Conservation (phyloP, 2,113 vertebrate genomes). For the Mobula birostris region DNA sequence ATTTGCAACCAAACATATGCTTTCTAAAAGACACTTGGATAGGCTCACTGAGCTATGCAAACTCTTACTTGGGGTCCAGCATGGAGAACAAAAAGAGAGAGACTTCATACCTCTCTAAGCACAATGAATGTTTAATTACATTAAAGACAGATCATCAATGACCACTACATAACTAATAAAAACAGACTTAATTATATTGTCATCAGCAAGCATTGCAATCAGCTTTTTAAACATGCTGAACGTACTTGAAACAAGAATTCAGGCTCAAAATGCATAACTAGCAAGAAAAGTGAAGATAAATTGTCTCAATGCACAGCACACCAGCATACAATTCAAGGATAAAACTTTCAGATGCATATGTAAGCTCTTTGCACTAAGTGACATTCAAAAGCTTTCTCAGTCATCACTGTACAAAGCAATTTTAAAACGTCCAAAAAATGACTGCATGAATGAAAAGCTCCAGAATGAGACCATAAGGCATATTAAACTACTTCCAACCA, state of each 20-base stretch:
- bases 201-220: neutral
- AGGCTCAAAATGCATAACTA: neutral
- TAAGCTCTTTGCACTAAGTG: neutral
- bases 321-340: neutral
- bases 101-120: neutral
- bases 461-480: neutral
- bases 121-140: neutral
- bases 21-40: neutral
- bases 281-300: neutral
- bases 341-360: neutral
- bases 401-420: neutral
- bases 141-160: neutral
- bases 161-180: neutral
- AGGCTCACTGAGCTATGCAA: neutral
- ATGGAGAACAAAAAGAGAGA: neutral
- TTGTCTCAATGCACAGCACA: neutral
- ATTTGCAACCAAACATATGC: neutral
- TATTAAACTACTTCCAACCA: neutral
- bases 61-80: neutral
- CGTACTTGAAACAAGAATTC: neutral
- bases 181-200: neutral
- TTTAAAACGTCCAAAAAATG: neutral
- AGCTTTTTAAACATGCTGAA: neutral
- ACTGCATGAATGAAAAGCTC: slow-evolving; percentile 23
- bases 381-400: neutral